A percentile compares a stretch with the other conserved stretches of the same genome.
Conservation (phyloP, 1,140 invertebrate genomes). For the Ips nitidus region DNA sequence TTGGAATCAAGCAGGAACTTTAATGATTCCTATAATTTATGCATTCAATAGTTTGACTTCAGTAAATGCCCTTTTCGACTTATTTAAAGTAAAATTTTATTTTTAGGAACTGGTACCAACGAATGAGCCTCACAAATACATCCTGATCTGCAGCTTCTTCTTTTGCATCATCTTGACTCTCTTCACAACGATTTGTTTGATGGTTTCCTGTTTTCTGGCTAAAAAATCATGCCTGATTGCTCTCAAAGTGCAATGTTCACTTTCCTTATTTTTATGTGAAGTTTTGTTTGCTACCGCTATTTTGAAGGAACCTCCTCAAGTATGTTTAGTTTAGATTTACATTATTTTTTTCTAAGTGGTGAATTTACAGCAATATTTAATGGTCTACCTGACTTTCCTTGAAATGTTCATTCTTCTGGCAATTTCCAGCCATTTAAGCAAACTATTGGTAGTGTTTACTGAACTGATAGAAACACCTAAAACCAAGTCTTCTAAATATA, state of each 20-base stretch:
- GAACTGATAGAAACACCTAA: constrained; percentile 57
- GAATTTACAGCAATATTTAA: constrained; percentile 40
- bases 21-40: no score
- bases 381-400: constrained; percentile 50
- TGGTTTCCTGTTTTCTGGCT: constrained; percentile 31
- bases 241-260: constrained; percentile 42
- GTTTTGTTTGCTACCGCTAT: constrained; percentile 37
- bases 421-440: constrained; percentile 61
- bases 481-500: constrained; percentile 57
- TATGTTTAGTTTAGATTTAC: constrained; percentile 13
- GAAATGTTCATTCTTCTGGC: constrained; percentile 58
- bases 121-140: constrained; percentile 34
- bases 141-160: constrained; percentile 36
- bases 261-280: constrained; percentile 37
- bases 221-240: constrained; percentile 34
- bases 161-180: constrained; percentile 36
- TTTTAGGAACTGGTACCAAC: constrained; percentile 22
- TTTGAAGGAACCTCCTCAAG: constrained; percentile 37
- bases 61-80: neutral
- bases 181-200: constrained; percentile 35
- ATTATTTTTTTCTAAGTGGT: neutral
- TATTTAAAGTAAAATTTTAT: constrained; percentile 15
- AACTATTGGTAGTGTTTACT: constrained; percentile 60
- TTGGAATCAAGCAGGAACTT: no score
- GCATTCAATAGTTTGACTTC: no score